Conservation (phyloP, 2,888 invertebrate species). For the Venusia cambrica region DNA sequence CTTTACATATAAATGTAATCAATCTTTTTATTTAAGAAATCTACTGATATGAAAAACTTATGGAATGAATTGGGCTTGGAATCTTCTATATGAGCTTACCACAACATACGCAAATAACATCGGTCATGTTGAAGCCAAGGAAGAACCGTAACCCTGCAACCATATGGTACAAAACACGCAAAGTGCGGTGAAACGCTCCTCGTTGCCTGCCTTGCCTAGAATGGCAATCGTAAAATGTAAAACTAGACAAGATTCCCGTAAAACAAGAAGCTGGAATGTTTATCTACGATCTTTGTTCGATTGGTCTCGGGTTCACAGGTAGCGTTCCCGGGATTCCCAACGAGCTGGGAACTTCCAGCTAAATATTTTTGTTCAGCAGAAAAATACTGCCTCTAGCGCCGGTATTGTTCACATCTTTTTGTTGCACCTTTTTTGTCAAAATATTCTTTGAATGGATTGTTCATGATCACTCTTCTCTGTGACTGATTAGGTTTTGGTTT, state of each 20-base stretch:
- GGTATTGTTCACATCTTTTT: too few relatives aligned
- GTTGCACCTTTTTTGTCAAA: conserved; percentile 35
- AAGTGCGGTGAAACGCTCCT: too few relatives aligned
- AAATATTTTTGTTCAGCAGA: conserved; percentile 48
- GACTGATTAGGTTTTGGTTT: conserved; percentile 5
- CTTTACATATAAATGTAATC: too few relatives aligned
- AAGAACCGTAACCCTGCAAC: too few relatives aligned
- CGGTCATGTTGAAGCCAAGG: too few relatives aligned
- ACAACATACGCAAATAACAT: too few relatives aligned
- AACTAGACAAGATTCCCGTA: background rate
- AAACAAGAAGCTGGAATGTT: conserved; percentile 2
- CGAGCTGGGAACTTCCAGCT: conserved; percentile 46
- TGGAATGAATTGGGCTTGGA: too few relatives aligned
- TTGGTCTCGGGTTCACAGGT: conserved; percentile 43
- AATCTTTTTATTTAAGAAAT: too few relatives aligned
- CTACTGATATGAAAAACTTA: too few relatives aligned
- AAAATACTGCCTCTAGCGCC: conserved; percentile 29
- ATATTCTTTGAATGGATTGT: conserved; percentile 15
- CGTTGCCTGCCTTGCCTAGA: too few relatives aligned
- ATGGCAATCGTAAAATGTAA: conserved; percentile 1
- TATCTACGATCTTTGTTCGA: conserved; percentile 13
- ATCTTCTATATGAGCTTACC: too few relatives aligned
- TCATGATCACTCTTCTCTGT: conserved; percentile 15
- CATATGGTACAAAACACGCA: too few relatives aligned
- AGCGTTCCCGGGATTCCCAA: conserved; percentile 47